These are phyloP conservation scores for Anguilla obscura DNA, from an alignment of 2,797 vertebrate genomes.

Conservation along the genomic window DNA sequence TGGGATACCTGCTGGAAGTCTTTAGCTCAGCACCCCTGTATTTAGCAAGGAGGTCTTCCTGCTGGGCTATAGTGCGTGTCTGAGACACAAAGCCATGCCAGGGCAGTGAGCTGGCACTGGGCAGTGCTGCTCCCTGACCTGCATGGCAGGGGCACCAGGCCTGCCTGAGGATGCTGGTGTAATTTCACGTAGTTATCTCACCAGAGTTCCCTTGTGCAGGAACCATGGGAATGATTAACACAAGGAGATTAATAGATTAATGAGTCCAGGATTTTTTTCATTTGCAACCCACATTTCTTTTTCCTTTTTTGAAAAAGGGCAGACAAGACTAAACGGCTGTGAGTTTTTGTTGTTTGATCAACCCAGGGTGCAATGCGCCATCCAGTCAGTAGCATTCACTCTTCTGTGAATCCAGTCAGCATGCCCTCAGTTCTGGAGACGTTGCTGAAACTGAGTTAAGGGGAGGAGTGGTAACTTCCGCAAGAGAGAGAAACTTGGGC, in stretches of 20 bases:
- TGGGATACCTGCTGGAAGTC: slow-evolving; percentile 32
- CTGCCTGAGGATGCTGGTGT: slow-evolving; percentile 57
- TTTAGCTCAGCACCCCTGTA: slow-evolving; percentile 43
- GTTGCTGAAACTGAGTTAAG: slow-evolving; percentile 34
- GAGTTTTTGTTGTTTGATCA: slow-evolving; percentile 52
- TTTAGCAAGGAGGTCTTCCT: slow-evolving; percentile 47
- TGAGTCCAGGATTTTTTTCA: slow-evolving; percentile 34
- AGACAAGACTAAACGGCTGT: slow-evolving; percentile 35
- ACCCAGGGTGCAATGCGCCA: slow-evolving; percentile 35
- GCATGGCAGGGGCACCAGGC: slow-evolving; percentile 51
- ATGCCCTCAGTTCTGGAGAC: slow-evolving; percentile 20
- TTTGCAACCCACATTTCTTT: slow-evolving; percentile 28
- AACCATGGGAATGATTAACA: slow-evolving; percentile 54
- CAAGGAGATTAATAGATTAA: slow-evolving; percentile 56
- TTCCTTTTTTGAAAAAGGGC: slow-evolving; percentile 47
- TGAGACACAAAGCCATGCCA: slow-evolving; percentile 45
- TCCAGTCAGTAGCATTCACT: slow-evolving; percentile 46
- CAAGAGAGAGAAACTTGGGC: not conserved
- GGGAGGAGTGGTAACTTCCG: slow-evolving; percentile 32
- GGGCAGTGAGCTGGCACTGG: slow-evolving; percentile 52
- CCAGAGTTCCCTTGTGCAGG: slow-evolving; percentile 50
- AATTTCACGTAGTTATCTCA: slow-evolving; percentile 56
- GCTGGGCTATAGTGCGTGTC: slow-evolving; percentile 56
- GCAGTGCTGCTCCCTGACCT: slow-evolving; percentile 51
- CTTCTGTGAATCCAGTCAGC: not conserved